These are phyloP conservation scores for Drosophila buzzatii DNA, from an alignment of 2,888 invertebrate genomes.

Conservation along the genomic window DNA sequence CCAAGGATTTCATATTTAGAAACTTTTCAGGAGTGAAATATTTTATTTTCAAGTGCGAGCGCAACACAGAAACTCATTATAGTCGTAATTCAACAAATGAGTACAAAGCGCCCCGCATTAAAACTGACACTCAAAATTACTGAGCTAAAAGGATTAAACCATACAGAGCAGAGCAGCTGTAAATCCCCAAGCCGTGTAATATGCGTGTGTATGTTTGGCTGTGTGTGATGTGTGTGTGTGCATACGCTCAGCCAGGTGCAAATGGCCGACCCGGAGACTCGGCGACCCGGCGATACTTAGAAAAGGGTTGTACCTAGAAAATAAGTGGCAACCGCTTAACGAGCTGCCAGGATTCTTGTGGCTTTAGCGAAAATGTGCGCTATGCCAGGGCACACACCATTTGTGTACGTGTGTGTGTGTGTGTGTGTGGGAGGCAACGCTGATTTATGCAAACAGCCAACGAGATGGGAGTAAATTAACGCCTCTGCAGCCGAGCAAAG, in stretches of 20 bases:
- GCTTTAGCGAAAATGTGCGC: slow-evolving; percentile 61
- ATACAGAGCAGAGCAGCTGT: slow-evolving; percentile 60
- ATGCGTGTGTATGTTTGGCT: slow-evolving; percentile 23
- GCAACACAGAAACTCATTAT: slow-evolving; percentile 44
- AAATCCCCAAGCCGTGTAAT: slow-evolving; percentile 62
- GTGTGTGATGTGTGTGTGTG: neutral
- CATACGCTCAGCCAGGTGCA: slow-evolving; percentile 63
- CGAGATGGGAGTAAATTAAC: slow-evolving; percentile 73
- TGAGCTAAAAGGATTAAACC: slow-evolving; percentile 71
- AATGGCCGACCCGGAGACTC: slow-evolving; percentile 17
- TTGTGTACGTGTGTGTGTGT: neutral
- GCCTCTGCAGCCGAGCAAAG: slow-evolving; percentile 52
- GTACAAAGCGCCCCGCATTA: slow-evolving; percentile 54
- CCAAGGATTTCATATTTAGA: neutral
- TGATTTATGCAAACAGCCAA: slow-evolving; percentile 74
- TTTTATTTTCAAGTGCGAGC: slow-evolving; percentile 21
- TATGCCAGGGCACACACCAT: slow-evolving; percentile 10
- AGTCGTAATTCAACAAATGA: slow-evolving; percentile 54
- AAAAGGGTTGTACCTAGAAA: slow-evolving; percentile 46
- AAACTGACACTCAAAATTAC: slow-evolving; percentile 63
- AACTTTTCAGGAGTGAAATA: slow-evolving; percentile 1
- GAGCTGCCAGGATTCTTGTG: slow-evolving; percentile 71
- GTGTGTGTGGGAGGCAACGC: slow-evolving; percentile 9
- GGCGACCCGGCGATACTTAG: slow-evolving; percentile 19
- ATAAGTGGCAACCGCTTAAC: slow-evolving; percentile 57